Evolutionary conservation across 37 sponge, comb jelly and placozoan species (phyloP).

Genomic region (Tethya wilhelma): DNA sequence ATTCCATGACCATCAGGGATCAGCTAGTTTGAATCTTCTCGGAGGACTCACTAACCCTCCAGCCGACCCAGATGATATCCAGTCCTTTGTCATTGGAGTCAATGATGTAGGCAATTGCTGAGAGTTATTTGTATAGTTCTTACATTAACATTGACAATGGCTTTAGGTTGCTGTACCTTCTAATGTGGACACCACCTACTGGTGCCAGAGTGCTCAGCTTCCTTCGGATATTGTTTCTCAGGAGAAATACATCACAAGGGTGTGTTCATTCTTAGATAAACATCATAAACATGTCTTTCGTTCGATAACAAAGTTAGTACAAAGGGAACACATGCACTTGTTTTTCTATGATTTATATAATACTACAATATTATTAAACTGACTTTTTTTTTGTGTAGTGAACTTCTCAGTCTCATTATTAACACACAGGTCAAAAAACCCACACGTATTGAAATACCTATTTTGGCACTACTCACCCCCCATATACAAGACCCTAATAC

Average conservation of each 20-base stretch:
- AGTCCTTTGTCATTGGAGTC: not conserved
- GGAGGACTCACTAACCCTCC: not conserved
- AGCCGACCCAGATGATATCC: not conserved
- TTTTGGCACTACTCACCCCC: too few species aligned
- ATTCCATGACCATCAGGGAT: not conserved
- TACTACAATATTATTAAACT: too few species aligned
- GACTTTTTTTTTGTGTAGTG: not conserved
- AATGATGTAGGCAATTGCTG: not conserved
- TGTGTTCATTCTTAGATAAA: not conserved
- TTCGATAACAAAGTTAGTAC: too few species aligned
- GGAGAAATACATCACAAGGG: conserved; percentile 3
- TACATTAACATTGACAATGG: not conserved
- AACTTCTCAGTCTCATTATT: not conserved
- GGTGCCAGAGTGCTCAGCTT: not conserved
- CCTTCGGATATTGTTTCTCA: not conserved
- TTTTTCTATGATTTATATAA: too few species aligned
- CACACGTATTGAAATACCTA: too few species aligned
- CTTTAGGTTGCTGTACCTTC: not conserved
- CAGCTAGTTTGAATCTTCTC: not conserved
- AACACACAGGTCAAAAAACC: too few species aligned
- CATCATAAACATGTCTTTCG: not conserved
- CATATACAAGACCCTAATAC: too few species aligned
- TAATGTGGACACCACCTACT: conserved; percentile 9
- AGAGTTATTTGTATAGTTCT: not conserved
- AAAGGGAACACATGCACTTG: too few species aligned